Evolutionary conservation across 2,113 vertebrate species (phyloP), one percentile per base, ranked within the genome.

Genomic region (Chloropsis cyanopogon): DNA sequence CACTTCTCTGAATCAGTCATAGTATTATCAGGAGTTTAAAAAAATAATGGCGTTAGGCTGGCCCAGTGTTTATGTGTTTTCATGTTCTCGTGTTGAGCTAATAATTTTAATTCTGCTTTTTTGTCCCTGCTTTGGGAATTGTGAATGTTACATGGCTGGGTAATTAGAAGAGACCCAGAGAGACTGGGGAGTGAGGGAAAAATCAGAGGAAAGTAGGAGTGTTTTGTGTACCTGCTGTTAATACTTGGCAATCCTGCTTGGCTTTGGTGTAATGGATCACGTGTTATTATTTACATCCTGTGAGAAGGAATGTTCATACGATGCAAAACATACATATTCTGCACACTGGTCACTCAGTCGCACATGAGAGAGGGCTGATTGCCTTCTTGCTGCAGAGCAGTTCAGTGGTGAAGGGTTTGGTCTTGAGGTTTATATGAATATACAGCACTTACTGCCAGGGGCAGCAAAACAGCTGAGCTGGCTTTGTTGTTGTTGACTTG

Each of bases 231-330:
- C 17, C 22, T 60, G 49, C 14, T 77, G 11, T 64, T 28, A 24
- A 19, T 29, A 9, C 26, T 73, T 0, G 0, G 2, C 57, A 69
- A 13, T 63, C 25, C 78, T 63, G 49, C 33, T 72, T 61, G 28
- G 21, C 54, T 86, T 59, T 56, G n/a, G 17, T 61, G 61, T 79
- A 57, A 54, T 11, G 76, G 59, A 47, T 85, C 23, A 26, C 28
- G 57, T 1, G 4, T 76, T 71, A 33, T 56, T 90, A 39, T 64
- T 65, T 64, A 33, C 20, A 63, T 88, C 63, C 28, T 7, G 20
- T 65, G 72, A 86, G 64, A 68, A 59, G 31, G 18, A 68, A 39
- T 65, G 53, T 71, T 71, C 76, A 33, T 50, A 15, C 71, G 46
- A 73, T 49, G 21, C n/a, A 60, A 83, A 91, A 83, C 49, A 28